phyloP scores from a whole-genome alignment of 2,888 invertebrate species.

The Rhamphomyia laevipes region DNA sequence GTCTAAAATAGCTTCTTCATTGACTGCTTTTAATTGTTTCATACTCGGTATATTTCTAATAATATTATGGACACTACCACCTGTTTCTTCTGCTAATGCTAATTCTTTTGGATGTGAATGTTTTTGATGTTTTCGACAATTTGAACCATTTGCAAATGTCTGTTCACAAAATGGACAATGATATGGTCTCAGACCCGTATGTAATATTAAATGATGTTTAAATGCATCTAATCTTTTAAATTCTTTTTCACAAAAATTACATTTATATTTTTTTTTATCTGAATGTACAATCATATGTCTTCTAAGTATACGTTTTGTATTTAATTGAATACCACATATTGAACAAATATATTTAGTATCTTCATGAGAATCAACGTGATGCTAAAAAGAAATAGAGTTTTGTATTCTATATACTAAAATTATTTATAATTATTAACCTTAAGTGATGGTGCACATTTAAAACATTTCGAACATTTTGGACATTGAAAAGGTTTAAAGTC shows the following conservation, averaged over 20 bases:
- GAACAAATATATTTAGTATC: constrained; percentile 32
- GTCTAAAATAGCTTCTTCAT: background rate
- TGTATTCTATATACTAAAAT: too few species aligned
- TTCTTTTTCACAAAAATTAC: constrained; percentile 30
- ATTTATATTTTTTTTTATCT: constrained; percentile 31
- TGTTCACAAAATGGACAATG: constrained; percentile 35
- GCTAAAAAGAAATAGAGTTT: background rate
- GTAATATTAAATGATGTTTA: constrained; percentile 35
- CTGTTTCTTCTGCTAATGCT: constrained; percentile 30
- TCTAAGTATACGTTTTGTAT: constrained; percentile 38
- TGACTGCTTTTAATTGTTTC: background rate
- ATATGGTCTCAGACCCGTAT: constrained; percentile 34
- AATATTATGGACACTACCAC: background rate
- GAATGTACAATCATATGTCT: constrained; percentile 38
- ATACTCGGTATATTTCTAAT: background rate
- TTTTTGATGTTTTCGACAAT: constrained; percentile 36
- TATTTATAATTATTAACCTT: too few species aligned
- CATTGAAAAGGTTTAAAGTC: constrained; percentile 29
- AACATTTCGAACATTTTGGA: constrained; percentile 18
- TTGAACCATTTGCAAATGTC: constrained; percentile 36
- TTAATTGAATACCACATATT: constrained; percentile 34
- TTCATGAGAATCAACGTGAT: background rate
- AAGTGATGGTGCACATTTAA: constrained; percentile 10
- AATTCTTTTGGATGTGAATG: constrained; percentile 34
- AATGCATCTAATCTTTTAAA: constrained; percentile 35